Percentiles rank a stretch among this genome's conserved stretches.
These are phyloP conservation scores for Drosophila orena DNA, from an alignment of 1,140 invertebrate genomes.

Conservation along the genomic window DNA sequence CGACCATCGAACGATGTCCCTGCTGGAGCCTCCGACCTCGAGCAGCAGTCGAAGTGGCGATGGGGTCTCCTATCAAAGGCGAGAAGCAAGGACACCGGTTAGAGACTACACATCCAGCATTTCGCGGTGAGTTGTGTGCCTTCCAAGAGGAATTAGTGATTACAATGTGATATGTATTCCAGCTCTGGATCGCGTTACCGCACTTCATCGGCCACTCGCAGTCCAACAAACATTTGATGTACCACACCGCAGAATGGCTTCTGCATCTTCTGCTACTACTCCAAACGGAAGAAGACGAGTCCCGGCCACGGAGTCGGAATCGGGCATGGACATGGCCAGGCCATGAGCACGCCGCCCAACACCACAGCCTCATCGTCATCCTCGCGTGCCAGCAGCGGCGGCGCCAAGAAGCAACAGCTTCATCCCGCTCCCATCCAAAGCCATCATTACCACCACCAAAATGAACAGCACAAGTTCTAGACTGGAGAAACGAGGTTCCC, in stretches of 20 bases:
- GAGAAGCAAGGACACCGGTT: slow-evolving; percentile 66
- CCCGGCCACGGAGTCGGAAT: not conserved
- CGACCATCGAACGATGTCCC: slow-evolving; percentile 80
- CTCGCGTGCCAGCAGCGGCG: slow-evolving; percentile 64
- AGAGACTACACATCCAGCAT: slow-evolving; percentile 76
- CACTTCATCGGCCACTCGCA: slow-evolving; percentile 78
- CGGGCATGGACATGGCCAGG: slow-evolving; percentile 12
- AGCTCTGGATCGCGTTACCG: slow-evolving; percentile 79
- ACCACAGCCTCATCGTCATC: slow-evolving; percentile 72
- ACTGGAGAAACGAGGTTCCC: slow-evolving; percentile 2
- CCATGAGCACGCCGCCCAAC: slow-evolving; percentile 49
- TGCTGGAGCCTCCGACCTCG: slow-evolving; percentile 67
- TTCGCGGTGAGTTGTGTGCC: slow-evolving; percentile 58
- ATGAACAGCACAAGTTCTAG: slow-evolving; percentile 46
- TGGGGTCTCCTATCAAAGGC: slow-evolving; percentile 53
- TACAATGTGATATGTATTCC: not conserved
- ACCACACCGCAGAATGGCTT: slow-evolving; percentile 84
- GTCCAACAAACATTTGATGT: slow-evolving; percentile 85
- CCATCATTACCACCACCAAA: slow-evolving; percentile 14
- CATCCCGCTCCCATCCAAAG: slow-evolving; percentile 11
- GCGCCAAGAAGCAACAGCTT: slow-evolving; percentile 44
- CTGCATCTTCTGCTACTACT: slow-evolving; percentile 84
- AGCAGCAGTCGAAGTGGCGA: slow-evolving; percentile 32
- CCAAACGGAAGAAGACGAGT: slow-evolving; percentile 63
- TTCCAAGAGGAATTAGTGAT: not conserved